These are phyloP conservation scores for Ericerus pela DNA, from an alignment of 1,140 invertebrate species.

Conservation along the genomic window DNA sequence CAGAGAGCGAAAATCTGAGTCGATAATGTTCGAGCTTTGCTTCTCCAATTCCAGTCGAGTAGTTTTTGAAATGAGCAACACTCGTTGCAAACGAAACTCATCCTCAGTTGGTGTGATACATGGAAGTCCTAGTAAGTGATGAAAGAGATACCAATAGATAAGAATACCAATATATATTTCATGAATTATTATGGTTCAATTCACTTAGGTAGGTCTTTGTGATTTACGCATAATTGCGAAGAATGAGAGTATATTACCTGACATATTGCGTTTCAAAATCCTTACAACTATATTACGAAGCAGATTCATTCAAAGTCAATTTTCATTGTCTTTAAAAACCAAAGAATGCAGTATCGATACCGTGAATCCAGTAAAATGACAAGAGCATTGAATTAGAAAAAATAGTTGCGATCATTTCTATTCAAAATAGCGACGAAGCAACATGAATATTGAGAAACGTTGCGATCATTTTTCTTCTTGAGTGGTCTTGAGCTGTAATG, in stretches of 20 bases:
- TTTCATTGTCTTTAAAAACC: not conserved
- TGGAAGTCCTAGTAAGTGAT: no score
- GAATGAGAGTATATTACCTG: not conserved
- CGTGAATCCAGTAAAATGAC: not conserved
- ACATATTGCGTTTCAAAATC: not conserved
- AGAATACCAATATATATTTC: no score
- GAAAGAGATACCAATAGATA: no score
- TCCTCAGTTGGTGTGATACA: not conserved
- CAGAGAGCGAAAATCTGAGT: not conserved
- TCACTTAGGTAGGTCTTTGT: not conserved
- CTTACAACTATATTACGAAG: not conserved
- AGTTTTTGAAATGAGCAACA: constrained; percentile 1
- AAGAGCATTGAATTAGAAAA: no score
- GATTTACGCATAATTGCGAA: not conserved
- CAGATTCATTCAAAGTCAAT: constrained; percentile 2
- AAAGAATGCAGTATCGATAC: not conserved
- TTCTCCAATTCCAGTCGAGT: not conserved
- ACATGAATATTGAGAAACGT: not conserved
- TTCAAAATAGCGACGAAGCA: not conserved
- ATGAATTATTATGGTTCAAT: no score
- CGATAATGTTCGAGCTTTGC: not conserved
- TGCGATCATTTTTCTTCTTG: not conserved
- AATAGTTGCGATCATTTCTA: not conserved
- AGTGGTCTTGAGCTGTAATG: not conserved
- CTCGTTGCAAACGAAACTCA: not conserved